These are phyloP conservation scores for Masticophis lateralis DNA, from an alignment of 2,797 vertebrate species.

Conservation along the genomic window DNA sequence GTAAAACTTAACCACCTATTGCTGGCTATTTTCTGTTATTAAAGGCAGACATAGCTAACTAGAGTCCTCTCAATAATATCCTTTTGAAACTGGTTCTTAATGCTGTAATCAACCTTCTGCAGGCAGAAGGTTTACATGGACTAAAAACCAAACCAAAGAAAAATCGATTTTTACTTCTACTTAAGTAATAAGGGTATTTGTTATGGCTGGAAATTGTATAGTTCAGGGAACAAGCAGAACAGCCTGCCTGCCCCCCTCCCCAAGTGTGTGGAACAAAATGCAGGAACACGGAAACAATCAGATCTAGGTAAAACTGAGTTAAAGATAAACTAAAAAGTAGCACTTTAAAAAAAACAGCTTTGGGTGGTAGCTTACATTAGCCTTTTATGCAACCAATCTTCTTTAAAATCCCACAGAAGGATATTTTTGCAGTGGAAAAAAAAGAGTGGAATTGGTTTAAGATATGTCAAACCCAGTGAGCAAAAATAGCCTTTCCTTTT, in stretches of 20 bases:
- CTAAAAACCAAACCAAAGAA: background rate
- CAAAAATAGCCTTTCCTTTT: slow-evolving; percentile 19
- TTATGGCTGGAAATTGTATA: background rate
- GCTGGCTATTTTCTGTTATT: background rate
- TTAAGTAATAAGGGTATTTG: background rate
- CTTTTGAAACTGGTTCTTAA: background rate
- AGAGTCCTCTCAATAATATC: background rate
- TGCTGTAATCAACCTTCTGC: background rate
- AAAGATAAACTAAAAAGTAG: background rate
- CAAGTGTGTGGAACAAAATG: background rate
- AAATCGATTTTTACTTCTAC: background rate
- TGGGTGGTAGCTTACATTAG: background rate
- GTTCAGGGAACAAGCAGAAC: background rate
- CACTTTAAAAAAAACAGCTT: background rate
- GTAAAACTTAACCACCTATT: background rate
- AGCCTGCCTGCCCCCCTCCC: fast-evolving
- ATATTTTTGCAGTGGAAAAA: background rate
- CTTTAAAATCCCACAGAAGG: background rate
- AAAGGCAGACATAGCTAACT: background rate
- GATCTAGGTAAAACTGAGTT: background rate
- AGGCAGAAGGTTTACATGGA: background rate
- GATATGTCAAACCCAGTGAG: background rate
- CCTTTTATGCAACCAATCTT: background rate
- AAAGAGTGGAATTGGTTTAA: background rate
- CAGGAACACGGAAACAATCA: background rate